Percentiles rank a stretch among this genome's conserved stretches.
Conservation (phyloP, 2,888 invertebrate species). For the Amblyteles armatorius region DNA sequence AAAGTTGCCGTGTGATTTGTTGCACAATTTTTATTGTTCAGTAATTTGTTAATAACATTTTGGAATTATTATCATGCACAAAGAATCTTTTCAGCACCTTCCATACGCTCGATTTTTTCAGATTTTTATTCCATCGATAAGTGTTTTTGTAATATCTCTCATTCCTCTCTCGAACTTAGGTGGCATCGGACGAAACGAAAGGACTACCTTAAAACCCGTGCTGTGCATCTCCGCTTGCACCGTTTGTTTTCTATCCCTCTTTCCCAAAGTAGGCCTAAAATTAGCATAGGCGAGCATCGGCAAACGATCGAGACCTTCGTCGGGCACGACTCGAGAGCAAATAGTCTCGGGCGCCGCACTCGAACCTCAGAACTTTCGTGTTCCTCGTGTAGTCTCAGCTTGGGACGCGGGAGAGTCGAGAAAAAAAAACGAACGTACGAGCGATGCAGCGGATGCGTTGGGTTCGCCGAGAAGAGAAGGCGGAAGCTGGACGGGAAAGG, state of each 20-base stretch:
- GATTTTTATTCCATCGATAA: no score
- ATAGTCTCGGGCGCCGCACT: constrained; percentile 30
- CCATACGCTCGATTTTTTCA: no score
- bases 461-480: constrained; percentile 17
- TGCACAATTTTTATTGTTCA: no score
- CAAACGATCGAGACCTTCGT: constrained; percentile 65
- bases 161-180: no score
- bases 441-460: constrained; percentile 8
- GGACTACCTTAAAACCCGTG: neutral
- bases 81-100: no score
- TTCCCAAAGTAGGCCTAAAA: constrained; percentile 61
- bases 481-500: constrained; percentile 34
- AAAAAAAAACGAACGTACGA: neutral
- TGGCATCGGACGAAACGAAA: no score
- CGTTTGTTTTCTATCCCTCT: neutral
- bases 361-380: neutral
- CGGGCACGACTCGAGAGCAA: constrained; percentile 38
- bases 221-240: constrained; percentile 3
- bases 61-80: no score
- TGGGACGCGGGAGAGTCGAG: neutral
- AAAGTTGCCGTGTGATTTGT: no score
- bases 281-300: constrained; percentile 61
- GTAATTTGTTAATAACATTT: no score
- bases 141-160: no score
- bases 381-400: constrained; percentile 15